These are phyloP conservation scores for Tethea ocularis DNA, from an alignment of 2,888 invertebrate genomes.

Conservation along the genomic window DNA sequence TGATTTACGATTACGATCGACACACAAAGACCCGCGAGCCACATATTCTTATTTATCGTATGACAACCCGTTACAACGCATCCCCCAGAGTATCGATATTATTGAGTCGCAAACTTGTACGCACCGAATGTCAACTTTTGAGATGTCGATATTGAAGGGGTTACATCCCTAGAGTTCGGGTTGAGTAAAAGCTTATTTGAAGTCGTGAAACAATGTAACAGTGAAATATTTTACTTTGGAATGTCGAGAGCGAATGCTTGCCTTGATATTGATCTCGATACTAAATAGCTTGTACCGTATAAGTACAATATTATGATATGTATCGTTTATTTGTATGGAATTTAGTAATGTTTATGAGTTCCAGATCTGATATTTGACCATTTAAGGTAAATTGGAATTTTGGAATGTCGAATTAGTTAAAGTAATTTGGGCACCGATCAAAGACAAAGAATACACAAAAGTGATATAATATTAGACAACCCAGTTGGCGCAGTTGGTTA, in stretches of 20 bases:
- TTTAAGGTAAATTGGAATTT: no score
- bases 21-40: conserved; percentile 19
- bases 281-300: not conserved
- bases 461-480: no score
- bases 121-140: conserved; percentile 15
- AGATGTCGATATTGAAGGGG: conserved; percentile 13
- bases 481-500: no score
- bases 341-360: not conserved
- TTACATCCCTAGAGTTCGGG: conserved; percentile 14
- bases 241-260: conserved; percentile 10
- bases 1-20: conserved; percentile 42
- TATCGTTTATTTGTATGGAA: not conserved
- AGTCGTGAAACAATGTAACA: conserved; percentile 14
- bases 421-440: no score
- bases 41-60: conserved; percentile 37
- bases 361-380: not conserved
- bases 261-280: not conserved
- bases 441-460: no score
- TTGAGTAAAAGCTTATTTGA: conserved; percentile 14
- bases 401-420: no score
- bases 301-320: not conserved
- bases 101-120: conserved; percentile 22
- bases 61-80: conserved; percentile 19
- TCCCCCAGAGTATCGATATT: conserved; percentile 17
- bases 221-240: conserved; percentile 27